Base-by-base conservation (phyloP, 2,888 invertebrate genomes). In the Idaea straminata region DNA sequence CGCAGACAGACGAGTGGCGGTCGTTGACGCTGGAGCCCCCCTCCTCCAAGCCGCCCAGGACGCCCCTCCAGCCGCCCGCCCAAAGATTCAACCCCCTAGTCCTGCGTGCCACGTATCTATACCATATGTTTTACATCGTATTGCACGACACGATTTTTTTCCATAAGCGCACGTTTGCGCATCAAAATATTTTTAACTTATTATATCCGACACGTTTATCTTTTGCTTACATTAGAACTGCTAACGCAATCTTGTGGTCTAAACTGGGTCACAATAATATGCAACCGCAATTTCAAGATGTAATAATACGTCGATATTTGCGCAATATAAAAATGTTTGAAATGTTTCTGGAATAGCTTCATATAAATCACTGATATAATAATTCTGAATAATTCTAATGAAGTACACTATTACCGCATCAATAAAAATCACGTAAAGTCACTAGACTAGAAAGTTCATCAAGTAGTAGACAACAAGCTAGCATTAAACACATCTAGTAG, bases 11-110 rank as follows among this genome's bases (percentile, higher is more conserved):
- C 83, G 86, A 91, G 84, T 88, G 91, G 80, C 92, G 92, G 92
- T 92, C 92, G 91, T 92, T 92, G 92, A 92, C 92, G 91, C 88
- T 87, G 89, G 83, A 83, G 78, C 76, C 79, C 82, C 82, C 83
- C 82, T 76, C 82, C 81, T 73, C 81, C 80, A 76, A 76, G 77
- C 83, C 83, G 80, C 83, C 83, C 81, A 77, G 77, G 72, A 82
- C 79, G 88, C 90, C 86, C 88, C 84, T 88, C 84, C 84, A 83
- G 88, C 89, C 88, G 89, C 91, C 91, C 89, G 91, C 91, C 87
- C 85, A 75, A 78, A 71, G 75, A 76, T 79, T 77, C 83, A 78
- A 84, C 87, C 87, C 86, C 82, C 80, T 77, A 70, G 75, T 75
- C 78, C 74, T 78, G 68, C 73, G 70, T 72, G 72, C 70, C 72